Percentiles rank a stretch among this genome's conserved stretches.
phyloP scores from a whole-genome alignment of 2,888 invertebrate species.

The Nemotelus pantherinus region DNA sequence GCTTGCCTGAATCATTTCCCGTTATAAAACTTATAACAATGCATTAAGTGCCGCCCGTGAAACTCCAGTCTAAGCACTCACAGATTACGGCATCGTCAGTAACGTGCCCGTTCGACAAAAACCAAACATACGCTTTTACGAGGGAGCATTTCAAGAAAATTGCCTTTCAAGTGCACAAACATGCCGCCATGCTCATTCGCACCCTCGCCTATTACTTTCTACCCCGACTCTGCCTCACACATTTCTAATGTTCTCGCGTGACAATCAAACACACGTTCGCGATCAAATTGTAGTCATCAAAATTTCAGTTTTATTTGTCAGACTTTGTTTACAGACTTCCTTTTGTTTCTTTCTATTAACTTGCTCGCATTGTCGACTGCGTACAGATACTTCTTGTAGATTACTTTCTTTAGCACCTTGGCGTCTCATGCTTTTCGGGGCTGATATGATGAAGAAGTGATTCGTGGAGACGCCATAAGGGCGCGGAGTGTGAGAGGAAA shows the following conservation, averaged over 20 bases:
- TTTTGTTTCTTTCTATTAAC: constrained; percentile 23
- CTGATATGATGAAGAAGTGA: not conserved
- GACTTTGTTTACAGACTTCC: constrained; percentile 39
- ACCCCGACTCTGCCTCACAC: not conserved
- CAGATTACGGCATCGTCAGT: too few species aligned
- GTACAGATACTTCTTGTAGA: constrained; percentile 9
- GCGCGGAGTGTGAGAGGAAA: not conserved
- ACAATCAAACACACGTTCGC: constrained; percentile 35
- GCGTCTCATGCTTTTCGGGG: not conserved
- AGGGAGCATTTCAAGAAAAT: constrained; percentile 28
- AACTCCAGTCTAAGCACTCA: too few species aligned
- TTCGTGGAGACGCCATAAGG: not conserved
- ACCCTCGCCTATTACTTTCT: not conserved
- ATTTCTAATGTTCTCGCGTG: constrained; percentile 22
- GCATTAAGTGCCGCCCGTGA: too few species aligned
- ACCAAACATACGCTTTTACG: constrained; percentile 1
- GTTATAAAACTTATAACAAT: too few species aligned
- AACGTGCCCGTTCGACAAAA: too few species aligned
- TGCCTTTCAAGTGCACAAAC: constrained; percentile 21
- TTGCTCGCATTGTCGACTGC: not conserved
- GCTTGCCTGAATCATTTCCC: too few species aligned
- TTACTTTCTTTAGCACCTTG: constrained; percentile 18
- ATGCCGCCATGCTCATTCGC: not conserved
- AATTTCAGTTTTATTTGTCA: constrained; percentile 38
- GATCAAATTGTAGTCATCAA: constrained; percentile 41